Percentiles rank a stretch among this genome's conserved stretches.
Conservation (phyloP, 2,113 vertebrate genomes). For the Condylura cristata region DNA sequence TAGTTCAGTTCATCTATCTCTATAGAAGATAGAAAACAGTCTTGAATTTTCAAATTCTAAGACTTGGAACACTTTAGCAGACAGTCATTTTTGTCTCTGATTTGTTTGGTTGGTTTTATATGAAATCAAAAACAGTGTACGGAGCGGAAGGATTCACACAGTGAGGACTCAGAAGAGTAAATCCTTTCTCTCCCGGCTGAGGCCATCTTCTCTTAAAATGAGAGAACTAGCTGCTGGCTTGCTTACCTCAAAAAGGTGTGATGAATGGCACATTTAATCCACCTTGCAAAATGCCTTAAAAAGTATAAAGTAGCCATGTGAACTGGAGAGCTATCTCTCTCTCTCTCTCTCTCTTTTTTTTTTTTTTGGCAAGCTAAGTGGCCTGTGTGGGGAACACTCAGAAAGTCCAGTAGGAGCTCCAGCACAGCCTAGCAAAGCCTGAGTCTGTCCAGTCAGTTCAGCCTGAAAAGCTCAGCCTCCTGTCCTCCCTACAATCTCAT, state of each 20-base stretch:
- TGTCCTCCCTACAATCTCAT: background rate
- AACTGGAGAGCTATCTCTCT: background rate
- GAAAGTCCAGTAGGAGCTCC: background rate
- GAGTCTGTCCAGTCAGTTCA: background rate
- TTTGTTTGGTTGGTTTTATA: background rate
- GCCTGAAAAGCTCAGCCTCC: too few relatives aligned
- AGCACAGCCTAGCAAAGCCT: background rate
- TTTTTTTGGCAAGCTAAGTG: background rate
- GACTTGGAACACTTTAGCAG: background rate
- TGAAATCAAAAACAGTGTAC: background rate
- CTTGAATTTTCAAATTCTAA: background rate
- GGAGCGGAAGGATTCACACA: background rate
- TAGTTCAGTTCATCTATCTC: background rate
- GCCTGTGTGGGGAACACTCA: rapidly evolving
- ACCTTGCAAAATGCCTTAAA: background rate
- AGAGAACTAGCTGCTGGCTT: background rate
- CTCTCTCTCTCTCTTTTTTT: too few relatives aligned
- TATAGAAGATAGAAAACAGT: background rate
- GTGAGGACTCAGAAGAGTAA: background rate
- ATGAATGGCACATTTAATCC: background rate
- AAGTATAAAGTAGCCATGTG: background rate
- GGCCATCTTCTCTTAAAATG: background rate
- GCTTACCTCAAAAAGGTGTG: background rate
- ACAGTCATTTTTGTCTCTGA: background rate
- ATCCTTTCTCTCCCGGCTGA: background rate